Conservation (phyloP, 2,797 vertebrate species). For the Gambelia wislizenii region DNA sequence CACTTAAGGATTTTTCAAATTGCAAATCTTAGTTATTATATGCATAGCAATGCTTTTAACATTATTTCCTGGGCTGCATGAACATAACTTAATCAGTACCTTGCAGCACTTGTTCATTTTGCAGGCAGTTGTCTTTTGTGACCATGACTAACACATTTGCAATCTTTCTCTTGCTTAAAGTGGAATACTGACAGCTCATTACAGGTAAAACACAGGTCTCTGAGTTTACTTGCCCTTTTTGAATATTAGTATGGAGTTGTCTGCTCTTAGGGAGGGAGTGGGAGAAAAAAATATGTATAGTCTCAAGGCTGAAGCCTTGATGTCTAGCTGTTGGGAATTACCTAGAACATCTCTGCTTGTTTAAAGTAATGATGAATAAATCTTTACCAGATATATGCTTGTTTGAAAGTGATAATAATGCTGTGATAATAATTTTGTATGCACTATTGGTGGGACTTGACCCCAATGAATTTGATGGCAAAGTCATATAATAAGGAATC, state of each 20-base stretch:
- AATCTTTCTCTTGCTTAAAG: conserved; percentile 49
- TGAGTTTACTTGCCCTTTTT: conserved; percentile 30
- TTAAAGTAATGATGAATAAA: conserved; percentile 28
- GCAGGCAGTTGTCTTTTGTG: conserved; percentile 35
- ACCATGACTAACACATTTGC: conserved; percentile 54
- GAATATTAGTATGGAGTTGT: conserved; percentile 37
- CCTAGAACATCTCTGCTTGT: not conserved
- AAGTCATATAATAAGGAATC: not conserved
- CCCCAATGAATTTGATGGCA: not conserved
- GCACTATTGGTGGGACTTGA: not conserved
- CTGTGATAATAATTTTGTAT: not conserved
- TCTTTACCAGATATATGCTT: conserved; percentile 3
- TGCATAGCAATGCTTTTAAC: conserved; percentile 61
- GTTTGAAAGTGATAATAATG: not conserved
- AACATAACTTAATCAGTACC: conserved; percentile 62
- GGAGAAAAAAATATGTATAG: conserved; percentile 16
- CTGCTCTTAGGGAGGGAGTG: conserved; percentile 11
- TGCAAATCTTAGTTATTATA: conserved; percentile 69
- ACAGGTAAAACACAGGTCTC: conserved; percentile 35
- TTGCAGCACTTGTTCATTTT: conserved; percentile 60
- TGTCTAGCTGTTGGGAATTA: conserved; percentile 3
- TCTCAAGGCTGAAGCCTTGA: conserved; percentile 23
- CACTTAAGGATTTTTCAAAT: conserved; percentile 66
- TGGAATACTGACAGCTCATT: conserved; percentile 46
- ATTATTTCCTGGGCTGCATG: conserved; percentile 60